phyloP scores from a whole-genome alignment of 2,888 invertebrate genomes.

The Orchestes rusci region DNA sequence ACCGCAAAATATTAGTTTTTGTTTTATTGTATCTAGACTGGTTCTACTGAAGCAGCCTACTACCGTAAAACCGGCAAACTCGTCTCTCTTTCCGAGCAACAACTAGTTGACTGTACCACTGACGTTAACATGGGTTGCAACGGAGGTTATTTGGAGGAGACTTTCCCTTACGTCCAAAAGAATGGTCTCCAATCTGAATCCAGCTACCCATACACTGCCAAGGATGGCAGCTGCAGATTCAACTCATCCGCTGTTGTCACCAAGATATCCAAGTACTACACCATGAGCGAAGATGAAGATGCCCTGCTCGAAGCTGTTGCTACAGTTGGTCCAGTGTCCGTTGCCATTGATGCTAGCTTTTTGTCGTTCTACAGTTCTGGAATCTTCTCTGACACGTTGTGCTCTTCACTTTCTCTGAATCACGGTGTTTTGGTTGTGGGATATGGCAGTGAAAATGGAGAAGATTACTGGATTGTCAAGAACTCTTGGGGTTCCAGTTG shows the following conservation, averaged over 20 bases:
- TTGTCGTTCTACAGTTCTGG: conserved; percentile 10
- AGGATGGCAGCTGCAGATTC: conserved; percentile 15
- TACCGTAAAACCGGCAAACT: conserved; percentile 21
- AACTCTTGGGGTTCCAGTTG: conserved; percentile 16
- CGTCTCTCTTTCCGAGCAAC: conserved; percentile 27
- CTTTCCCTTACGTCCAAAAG: conserved; percentile 25
- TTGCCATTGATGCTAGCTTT: conserved; percentile 15
- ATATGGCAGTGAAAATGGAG: conserved; percentile 12
- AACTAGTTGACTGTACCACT: conserved; percentile 27
- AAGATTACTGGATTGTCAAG: conserved; percentile 15
- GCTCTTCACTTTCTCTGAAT: conserved; percentile 3
- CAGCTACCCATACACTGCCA: conserved; percentile 27
- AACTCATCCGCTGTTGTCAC: conserved; percentile 10
- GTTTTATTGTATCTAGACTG: conserved; percentile 18
- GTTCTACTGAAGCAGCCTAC: conserved; percentile 24
- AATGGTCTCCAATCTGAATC: conserved; percentile 27
- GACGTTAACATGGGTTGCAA: conserved; percentile 20
- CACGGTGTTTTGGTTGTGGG: conserved; percentile 15
- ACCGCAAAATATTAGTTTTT: not conserved
- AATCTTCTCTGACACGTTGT: conserved; percentile 1
- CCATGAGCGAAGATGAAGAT: conserved; percentile 10
- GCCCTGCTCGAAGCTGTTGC: conserved; percentile 14
- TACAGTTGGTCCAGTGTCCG: conserved; percentile 17
- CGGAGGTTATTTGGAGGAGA: conserved; percentile 23
- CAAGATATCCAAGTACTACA: conserved; percentile 6